Percentiles rank a stretch among this genome's conserved stretches.
Conservation (phyloP, 2,888 invertebrate genomes). For the Rhimphoctona megacephalus region DNA sequence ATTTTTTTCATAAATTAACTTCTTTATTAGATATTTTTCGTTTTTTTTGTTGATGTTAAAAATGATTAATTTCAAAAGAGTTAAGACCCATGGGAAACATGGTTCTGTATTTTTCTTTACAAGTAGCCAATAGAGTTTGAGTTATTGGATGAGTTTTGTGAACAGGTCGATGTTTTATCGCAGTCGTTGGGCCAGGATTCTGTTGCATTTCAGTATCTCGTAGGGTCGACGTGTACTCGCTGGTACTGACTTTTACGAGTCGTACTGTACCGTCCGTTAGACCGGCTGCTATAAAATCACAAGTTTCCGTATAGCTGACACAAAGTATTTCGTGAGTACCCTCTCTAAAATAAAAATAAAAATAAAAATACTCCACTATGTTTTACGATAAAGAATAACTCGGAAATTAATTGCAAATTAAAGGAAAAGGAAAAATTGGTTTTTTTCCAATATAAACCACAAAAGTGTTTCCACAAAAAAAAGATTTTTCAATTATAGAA, state of each 20-base stretch:
- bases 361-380: constrained; percentile 13
- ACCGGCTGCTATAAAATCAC: constrained; percentile 87
- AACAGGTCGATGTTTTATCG: constrained; percentile 87
- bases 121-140: constrained; percentile 87
- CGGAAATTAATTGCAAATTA: not conserved
- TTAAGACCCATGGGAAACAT: not conserved
- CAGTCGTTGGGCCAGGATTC: constrained; percentile 87
- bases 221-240: constrained; percentile 85
- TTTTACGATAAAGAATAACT: constrained; percentile 1
- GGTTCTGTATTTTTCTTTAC: constrained; percentile 83
- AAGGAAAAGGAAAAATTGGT: not conserved
- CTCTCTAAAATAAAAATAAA: constrained; percentile 82
- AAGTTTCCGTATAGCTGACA: constrained; percentile 88
- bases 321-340: constrained; percentile 86
- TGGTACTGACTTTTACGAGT: constrained; percentile 86
- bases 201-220: constrained; percentile 86
- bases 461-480: not conserved
- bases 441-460: not conserved
- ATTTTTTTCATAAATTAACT: not conserved
- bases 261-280: constrained; percentile 87
- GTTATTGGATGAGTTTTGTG: constrained; percentile 87
- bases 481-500: not conserved
- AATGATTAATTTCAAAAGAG: not conserved
- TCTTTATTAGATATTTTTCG: not conserved
- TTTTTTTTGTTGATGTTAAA: not conserved